Conservation (phyloP, 1,140 invertebrate genomes). For the Leptinotarsa defecta region DNA sequence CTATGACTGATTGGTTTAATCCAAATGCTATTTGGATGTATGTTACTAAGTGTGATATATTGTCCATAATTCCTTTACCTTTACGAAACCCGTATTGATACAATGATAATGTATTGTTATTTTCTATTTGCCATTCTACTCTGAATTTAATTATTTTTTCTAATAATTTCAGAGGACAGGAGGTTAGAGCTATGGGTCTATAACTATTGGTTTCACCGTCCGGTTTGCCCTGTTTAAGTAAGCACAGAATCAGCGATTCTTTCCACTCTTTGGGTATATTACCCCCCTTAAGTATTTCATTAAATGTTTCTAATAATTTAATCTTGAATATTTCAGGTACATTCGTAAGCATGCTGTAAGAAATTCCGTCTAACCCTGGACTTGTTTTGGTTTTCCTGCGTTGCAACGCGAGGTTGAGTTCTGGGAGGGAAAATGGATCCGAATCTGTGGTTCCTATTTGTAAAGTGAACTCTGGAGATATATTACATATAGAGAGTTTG, state of each 20-base stretch:
- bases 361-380: background rate
- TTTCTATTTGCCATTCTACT: conserved; percentile 16
- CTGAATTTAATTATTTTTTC: conserved; percentile 21
- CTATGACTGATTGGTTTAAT: background rate
- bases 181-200: background rate
- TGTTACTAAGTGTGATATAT: background rate
- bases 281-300: background rate
- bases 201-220: background rate
- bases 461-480: background rate
- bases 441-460: background rate
- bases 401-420: background rate
- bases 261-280: background rate
- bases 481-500: background rate
- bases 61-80: conserved; percentile 18
- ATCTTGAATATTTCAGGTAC: background rate
- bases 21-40: conserved; percentile 12
- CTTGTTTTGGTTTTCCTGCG: background rate
- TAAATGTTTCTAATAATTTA: background rate
- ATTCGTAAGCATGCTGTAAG: background rate
- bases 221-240: background rate
- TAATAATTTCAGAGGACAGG: conserved; percentile 13
- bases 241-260: background rate
- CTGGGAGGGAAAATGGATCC: background rate
- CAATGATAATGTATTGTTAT: background rate
- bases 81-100: conserved; percentile 26